Conservation (phyloP, 2,113 vertebrate species). For the Recurvirostra avosetta region DNA sequence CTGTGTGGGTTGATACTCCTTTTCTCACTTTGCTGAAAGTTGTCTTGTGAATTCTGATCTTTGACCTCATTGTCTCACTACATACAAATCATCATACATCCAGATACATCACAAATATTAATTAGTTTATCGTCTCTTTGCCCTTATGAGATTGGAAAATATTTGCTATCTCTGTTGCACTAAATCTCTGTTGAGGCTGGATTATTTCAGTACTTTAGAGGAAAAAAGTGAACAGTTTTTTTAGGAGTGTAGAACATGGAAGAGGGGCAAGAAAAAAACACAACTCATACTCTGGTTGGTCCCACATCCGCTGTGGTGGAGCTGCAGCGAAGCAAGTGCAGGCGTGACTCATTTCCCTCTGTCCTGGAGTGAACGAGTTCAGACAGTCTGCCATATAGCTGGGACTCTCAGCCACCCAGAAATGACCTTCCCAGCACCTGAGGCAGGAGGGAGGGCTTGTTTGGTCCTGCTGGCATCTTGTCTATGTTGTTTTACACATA, state of each 20-base stretch:
- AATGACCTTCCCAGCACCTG: neutral
- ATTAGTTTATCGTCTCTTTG: neutral
- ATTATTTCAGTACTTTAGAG: neutral
- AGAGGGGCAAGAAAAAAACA: neutral
- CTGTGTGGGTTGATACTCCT: neutral
- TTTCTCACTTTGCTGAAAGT: neutral
- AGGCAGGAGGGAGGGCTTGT: neutral
- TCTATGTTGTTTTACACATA: neutral
- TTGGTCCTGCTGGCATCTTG: neutral
- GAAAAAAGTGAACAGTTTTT: fast-evolving
- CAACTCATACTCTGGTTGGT: neutral
- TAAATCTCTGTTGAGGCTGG: neutral
- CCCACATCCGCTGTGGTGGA: neutral
- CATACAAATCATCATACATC: neutral
- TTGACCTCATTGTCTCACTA: neutral
- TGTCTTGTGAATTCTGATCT: neutral
- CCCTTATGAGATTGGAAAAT: neutral
- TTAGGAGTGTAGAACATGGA: neutral
- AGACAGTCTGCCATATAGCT: neutral
- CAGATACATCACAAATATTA: neutral
- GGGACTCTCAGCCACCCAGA: neutral
- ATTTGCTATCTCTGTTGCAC: neutral
- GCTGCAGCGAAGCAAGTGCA: neutral
- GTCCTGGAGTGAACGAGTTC: neutral
- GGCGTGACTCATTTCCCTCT: neutral